phyloP scores from a whole-genome alignment of 92 coral and sea anemone genomes.

The Palythoa caribaeorum region DNA sequence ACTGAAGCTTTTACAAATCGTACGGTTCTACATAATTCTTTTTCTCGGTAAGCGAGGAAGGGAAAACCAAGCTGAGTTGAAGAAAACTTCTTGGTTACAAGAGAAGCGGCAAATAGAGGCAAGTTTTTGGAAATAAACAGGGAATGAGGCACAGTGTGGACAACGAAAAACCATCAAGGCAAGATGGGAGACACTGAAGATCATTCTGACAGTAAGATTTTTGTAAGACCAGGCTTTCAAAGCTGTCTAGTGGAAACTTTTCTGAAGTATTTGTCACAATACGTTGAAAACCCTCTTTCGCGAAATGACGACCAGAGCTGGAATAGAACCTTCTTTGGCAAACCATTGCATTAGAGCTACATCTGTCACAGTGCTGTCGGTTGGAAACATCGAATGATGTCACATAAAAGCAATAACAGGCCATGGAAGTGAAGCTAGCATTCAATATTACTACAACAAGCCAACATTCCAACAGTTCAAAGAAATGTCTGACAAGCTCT shows the following conservation, averaged over 20 bases:
- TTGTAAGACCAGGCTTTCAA: slow-evolving; percentile 4
- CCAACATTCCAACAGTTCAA: too few relatives aligned
- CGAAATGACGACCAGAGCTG: slow-evolving; percentile 62
- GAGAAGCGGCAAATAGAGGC: slow-evolving; percentile 46
- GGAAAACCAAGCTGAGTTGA: slow-evolving; percentile 62
- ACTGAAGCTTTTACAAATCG: slow-evolving; percentile 59
- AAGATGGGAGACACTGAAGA: slow-evolving; percentile 46
- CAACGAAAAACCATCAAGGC: slow-evolving; percentile 55
- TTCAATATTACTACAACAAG: too few relatives aligned
- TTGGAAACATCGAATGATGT: too few relatives aligned
- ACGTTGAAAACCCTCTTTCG: slow-evolving; percentile 54
- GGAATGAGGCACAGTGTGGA: background rate
- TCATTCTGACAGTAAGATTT: slow-evolving; percentile 48
- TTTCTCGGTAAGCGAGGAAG: slow-evolving; percentile 65
- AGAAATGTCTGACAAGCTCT: too few relatives aligned
- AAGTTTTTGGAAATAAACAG: too few relatives aligned
- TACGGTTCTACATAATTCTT: slow-evolving; percentile 56
- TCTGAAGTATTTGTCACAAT: slow-evolving; percentile 48
- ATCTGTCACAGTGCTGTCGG: slow-evolving; percentile 28
- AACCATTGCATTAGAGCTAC: slow-evolving; percentile 68
- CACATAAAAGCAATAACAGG: too few relatives aligned
- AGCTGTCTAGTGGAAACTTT: slow-evolving; percentile 32
- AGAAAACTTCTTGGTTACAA: slow-evolving; percentile 49
- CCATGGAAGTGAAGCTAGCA: too few relatives aligned
- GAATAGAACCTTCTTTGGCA: slow-evolving; percentile 39